phyloP scores from a whole-genome alignment of 2,797 vertebrate species.

The Rachycentron canadum region DNA sequence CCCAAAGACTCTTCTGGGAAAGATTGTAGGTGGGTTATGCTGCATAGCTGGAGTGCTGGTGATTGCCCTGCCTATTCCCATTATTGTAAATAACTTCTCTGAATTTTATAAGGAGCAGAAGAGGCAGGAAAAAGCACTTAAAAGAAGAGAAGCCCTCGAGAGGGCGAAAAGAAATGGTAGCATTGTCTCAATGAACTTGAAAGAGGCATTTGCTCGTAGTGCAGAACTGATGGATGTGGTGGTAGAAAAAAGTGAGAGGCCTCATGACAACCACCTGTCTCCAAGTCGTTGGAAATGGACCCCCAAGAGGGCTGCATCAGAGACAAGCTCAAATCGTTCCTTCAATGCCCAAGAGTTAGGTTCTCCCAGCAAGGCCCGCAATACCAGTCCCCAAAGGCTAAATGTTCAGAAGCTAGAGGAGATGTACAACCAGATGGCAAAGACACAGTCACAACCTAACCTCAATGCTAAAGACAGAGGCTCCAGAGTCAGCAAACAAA shows the following conservation, averaged over 20 bases:
- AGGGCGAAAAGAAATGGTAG: slow-evolving; percentile 98
- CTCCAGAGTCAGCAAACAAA: slow-evolving; percentile 83
- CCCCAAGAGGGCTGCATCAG: slow-evolving; percentile 91
- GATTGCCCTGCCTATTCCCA: slow-evolving; percentile 98
- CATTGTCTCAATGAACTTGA: slow-evolving; percentile 99
- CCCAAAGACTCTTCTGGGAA: slow-evolving; percentile 97
- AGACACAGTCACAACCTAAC: slow-evolving; percentile 97
- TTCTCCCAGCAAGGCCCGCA: slow-evolving; percentile 89
- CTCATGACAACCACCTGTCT: slow-evolving; percentile 96
- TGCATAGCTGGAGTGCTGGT: slow-evolving; percentile 98
- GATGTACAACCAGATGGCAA: slow-evolving; percentile 99
- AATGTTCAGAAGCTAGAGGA: slow-evolving; percentile 97
- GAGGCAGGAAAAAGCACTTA: slow-evolving; percentile 98
- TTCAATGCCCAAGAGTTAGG: slow-evolving; percentile 92
- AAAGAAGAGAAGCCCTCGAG: slow-evolving; percentile 96
- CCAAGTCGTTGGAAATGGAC: slow-evolving; percentile 97
- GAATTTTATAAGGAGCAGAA: slow-evolving; percentile 99
- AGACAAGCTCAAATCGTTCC: slow-evolving; percentile 96
- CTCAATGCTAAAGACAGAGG: slow-evolving; percentile 92
- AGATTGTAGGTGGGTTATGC: slow-evolving; percentile 98
- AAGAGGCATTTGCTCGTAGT: slow-evolving; percentile 96
- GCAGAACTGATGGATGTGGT: slow-evolving; percentile 97
- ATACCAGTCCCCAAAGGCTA: slow-evolving; percentile 93
- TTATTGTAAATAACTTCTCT: slow-evolving; percentile 99
- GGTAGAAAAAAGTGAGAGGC: slow-evolving; percentile 94